Conservation (phyloP, 2,113 vertebrate genomes). For the Heteronetta atricapilla region DNA sequence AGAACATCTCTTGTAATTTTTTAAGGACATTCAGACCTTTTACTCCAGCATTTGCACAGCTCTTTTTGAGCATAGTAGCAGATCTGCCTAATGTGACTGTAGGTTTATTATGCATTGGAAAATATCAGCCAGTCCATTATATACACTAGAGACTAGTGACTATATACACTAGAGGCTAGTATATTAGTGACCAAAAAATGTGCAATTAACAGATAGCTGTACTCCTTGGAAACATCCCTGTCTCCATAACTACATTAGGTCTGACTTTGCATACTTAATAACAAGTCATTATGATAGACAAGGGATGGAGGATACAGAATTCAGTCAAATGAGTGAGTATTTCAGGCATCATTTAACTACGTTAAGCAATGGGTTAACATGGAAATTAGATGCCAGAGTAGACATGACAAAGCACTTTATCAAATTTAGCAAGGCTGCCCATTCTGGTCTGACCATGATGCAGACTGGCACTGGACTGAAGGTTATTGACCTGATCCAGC, state of each 20-base stretch:
- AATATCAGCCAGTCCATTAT: neutral
- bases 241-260: neutral
- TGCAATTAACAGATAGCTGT: neutral
- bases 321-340: neutral
- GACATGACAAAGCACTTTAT: neutral
- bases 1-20: neutral
- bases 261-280: neutral
- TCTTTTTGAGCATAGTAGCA: neutral
- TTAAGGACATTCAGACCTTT: neutral
- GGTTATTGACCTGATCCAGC: constrained; percentile 38
- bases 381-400: neutral
- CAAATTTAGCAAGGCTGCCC: neutral
- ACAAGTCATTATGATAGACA: neutral
- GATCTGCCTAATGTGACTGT: neutral
- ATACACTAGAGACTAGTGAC: neutral
- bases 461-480: neutral
- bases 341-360: neutral
- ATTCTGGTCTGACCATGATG: neutral
- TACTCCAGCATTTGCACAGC: neutral
- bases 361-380: neutral
- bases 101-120: neutral
- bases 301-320: neutral
- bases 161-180: neutral
- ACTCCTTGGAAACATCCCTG: neutral
- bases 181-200: neutral